These are phyloP conservation scores for Rhaphigaster nebulosa DNA, from an alignment of 2,888 invertebrate genomes.

Conservation along the genomic window DNA sequence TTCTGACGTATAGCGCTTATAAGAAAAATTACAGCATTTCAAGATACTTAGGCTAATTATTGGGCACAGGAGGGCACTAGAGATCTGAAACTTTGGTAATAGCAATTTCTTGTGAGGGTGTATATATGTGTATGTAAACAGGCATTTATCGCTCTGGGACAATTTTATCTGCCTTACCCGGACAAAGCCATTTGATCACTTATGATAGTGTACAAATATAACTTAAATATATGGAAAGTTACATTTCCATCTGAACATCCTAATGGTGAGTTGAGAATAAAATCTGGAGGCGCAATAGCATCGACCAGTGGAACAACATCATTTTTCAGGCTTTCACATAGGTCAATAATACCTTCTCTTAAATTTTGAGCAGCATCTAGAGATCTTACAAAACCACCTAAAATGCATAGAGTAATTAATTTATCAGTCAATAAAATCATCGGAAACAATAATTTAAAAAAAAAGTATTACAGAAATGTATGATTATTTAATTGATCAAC, in stretches of 20 bases:
- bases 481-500: neutral
- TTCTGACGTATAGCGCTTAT: too few species aligned
- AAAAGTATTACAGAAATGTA: neutral
- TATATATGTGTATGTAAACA: too few species aligned
- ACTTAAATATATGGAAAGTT: too few species aligned
- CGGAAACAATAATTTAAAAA: neutral
- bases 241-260: conserved; percentile 76
- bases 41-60: too few species aligned
- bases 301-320: conserved; percentile 76
- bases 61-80: too few species aligned
- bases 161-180: too few species aligned
- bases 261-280: conserved; percentile 75
- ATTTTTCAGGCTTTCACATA: conserved; percentile 72
- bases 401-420: conserved; percentile 23
- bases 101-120: too few species aligned
- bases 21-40: too few species aligned
- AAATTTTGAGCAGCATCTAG: conserved; percentile 67
- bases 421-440: neutral
- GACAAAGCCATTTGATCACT: too few species aligned
- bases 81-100: too few species aligned
- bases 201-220: neutral
- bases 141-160: too few species aligned
- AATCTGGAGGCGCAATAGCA: conserved; percentile 76
- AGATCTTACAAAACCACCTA: conserved; percentile 67
- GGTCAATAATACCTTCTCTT: conserved; percentile 71